Percentiles rank a stretch among this genome's conserved stretches.
Conservation (phyloP, 2,888 invertebrate species). For the Isoperla grammatica region DNA sequence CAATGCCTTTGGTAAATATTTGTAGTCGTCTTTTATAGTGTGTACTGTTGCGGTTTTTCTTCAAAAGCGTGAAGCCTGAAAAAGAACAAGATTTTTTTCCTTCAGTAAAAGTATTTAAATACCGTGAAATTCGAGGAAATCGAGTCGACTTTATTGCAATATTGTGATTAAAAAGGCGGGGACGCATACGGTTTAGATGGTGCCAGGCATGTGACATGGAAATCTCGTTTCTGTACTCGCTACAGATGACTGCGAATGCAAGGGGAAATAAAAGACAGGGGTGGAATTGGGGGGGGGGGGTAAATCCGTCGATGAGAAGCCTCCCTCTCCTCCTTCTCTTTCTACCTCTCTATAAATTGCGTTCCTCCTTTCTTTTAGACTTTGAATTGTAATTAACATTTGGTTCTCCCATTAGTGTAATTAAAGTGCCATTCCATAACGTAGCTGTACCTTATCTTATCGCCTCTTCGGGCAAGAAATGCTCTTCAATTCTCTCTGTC, state of each 20-base stretch:
- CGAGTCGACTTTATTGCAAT: constrained; percentile 17
- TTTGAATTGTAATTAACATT: constrained; percentile 70
- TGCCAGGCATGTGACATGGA: constrained; percentile 12
- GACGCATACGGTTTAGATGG: background rate
- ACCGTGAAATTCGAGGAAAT: constrained; percentile 21
- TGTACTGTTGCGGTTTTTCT: constrained; percentile 24
- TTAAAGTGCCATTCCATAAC: constrained; percentile 65
- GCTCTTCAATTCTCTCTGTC: constrained; percentile 21
- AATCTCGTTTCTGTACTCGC: constrained; percentile 19
- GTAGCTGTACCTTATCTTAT: constrained; percentile 48
- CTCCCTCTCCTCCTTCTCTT: constrained; percentile 25
- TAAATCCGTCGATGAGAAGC: constrained; percentile 23
- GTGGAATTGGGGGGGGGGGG: constrained; percentile 19
- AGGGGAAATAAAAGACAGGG: constrained; percentile 11
- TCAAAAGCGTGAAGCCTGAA: constrained; percentile 25
- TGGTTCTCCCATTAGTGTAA: constrained; percentile 70
- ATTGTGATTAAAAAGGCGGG: constrained; percentile 23
- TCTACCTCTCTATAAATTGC: constrained; percentile 43
- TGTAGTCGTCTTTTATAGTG: constrained; percentile 26
- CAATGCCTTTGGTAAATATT: constrained; percentile 30
- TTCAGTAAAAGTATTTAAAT: constrained; percentile 23
- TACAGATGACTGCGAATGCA: constrained; percentile 1
- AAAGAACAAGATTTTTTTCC: constrained; percentile 18
- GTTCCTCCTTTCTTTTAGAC: constrained; percentile 50
- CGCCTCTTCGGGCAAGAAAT: constrained; percentile 40